Evolutionary conservation across 2,797 vertebrate species (phyloP).

Genomic region (Cynodonichthys magdalenae): DNA sequence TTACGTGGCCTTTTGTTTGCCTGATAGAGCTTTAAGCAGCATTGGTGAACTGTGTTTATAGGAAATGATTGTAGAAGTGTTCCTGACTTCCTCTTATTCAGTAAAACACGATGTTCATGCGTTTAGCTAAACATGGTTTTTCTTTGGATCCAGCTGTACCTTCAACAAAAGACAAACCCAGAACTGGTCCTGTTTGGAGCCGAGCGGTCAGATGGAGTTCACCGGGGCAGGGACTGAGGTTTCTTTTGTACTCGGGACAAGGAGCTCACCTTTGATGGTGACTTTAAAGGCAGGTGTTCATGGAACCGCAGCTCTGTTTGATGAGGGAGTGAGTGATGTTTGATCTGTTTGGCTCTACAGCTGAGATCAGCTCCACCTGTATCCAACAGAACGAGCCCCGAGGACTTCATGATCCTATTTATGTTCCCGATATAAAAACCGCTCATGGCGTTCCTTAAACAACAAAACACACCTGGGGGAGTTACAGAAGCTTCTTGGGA

Average conservation of each 20-base stretch:
- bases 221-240: constrained; percentile 27
- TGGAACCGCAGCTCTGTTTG: constrained; percentile 50
- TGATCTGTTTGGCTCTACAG: constrained; percentile 58
- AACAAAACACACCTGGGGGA: background rate
- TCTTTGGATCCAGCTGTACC: background rate
- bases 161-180: background rate
- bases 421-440: constrained; percentile 4
- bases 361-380: constrained; percentile 28
- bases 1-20: too few relatives aligned
- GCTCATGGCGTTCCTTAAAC: background rate
- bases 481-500: constrained; percentile 15
- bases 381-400: constrained; percentile 24
- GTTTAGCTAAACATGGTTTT: too few relatives aligned
- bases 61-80: too few relatives aligned
- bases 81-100: too few relatives aligned
- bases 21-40: too few relatives aligned
- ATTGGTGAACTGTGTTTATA: too few relatives aligned
- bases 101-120: too few relatives aligned
- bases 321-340: constrained; percentile 25
- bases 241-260: constrained; percentile 54
- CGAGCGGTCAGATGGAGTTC: constrained; percentile 49
- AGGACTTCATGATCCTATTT: constrained; percentile 14
- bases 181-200: too few relatives aligned
- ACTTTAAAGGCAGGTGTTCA: constrained; percentile 66
- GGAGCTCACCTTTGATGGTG: constrained; percentile 57